Evolutionary conservation across 2,797 vertebrate species (phyloP).

Genomic region (Hirundo rustica): DNA sequence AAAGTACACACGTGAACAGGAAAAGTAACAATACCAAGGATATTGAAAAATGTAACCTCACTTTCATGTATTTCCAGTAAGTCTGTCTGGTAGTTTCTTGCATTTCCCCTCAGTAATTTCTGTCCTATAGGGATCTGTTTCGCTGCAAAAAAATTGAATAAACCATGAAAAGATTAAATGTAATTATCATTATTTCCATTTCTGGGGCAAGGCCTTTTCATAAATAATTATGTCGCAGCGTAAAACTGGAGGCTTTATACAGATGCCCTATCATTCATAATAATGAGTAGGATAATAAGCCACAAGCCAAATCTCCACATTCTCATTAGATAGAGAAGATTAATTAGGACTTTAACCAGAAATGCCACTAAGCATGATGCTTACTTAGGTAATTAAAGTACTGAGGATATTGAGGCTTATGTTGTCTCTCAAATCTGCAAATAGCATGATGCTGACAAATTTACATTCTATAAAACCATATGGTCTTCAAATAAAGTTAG

Average conservation of each 20-base stretch:
- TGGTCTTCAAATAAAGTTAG: not conserved
- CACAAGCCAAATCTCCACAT: constrained; percentile 56
- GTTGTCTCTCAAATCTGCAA: not conserved
- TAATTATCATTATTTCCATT: constrained; percentile 77
- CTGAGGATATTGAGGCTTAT: not conserved
- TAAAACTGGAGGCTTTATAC: constrained; percentile 63
- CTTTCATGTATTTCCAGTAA: not conserved
- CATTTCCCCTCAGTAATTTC: constrained; percentile 50
- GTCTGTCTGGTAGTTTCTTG: not conserved
- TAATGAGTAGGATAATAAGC: constrained; percentile 70
- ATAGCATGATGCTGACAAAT: not conserved
- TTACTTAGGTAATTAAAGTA: constrained; percentile 39
- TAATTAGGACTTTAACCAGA: constrained; percentile 73
- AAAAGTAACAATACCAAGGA: not conserved
- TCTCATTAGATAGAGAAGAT: constrained; percentile 65
- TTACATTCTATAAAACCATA: not conserved
- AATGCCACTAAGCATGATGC: constrained; percentile 57
- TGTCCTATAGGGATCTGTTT: constrained; percentile 62
- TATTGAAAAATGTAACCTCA: not conserved
- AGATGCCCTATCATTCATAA: constrained; percentile 65
- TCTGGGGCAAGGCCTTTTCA: constrained; percentile 72
- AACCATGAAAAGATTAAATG: constrained; percentile 68
- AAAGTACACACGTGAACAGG: not conserved
- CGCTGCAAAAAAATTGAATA: constrained; percentile 37
- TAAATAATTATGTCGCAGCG: constrained; percentile 71